Base-by-base conservation (phyloP, 1,140 invertebrate species). In the Drosophila guanche region DNA sequence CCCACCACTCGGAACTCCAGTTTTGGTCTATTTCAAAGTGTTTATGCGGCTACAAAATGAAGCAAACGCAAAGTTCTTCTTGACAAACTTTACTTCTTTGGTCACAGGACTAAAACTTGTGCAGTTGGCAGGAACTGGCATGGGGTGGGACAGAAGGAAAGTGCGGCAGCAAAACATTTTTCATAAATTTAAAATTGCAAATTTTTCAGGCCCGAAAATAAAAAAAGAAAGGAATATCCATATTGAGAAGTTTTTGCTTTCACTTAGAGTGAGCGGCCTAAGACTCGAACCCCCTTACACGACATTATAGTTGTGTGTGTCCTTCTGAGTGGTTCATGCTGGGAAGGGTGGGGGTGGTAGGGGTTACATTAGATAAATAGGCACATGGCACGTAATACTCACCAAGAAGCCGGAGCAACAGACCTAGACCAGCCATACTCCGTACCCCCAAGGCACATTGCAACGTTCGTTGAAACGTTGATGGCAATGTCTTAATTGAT, bases 1-100 rank as follows among this genome's bases (percentile, higher is more conserved):
- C 50, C 25, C 33, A 25, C 8, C 45, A 37, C 33, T 47, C 42
- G 51, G 66, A 56, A 33, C 69, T 70, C 62, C 56, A 72, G 66
- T 60, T 67, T 81, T 72, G 73, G 77, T 81, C 81, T 78, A 86
- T 86, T 88, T 86, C 78, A 88, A 88, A 88, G 81, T 86, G 83
- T 86, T 86, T 86, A 86, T 86, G 83, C 81, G 81, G 83, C 84
- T 86, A 86, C 78, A 88, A 88, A 86, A 88, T 88, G 72, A 86
- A 83, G 79, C 77, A 76, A 71, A 37, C 85, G 76, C 76, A 81
- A 86, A 88, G 78, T 86, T 85, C 80, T 52, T 70, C 59, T 85
- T 84, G 69, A 81, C 74, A 86, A 86, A 86, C 73, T 86, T 85
- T 86, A 79, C 70, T 72, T 69, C 55, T 48, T 33, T 48, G 53